phyloP scores from a whole-genome alignment of 2,113 vertebrate genomes.

The Tupaia chinensis region DNA sequence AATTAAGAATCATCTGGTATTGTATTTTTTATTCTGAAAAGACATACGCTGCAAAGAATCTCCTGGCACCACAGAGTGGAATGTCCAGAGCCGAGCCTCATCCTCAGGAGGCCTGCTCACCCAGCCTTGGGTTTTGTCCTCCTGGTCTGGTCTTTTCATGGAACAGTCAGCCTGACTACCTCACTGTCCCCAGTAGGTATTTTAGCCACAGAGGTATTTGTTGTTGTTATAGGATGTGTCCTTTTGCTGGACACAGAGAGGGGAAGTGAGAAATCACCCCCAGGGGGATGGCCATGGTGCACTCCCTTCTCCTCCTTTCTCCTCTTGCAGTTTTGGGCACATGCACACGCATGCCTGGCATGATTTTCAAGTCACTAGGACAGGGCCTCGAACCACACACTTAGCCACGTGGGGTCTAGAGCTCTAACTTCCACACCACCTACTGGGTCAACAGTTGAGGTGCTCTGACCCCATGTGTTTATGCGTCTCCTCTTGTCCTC shows the following conservation, averaged over 20 bases:
- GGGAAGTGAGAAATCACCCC: no score
- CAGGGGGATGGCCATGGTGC: no score
- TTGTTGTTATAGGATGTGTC: no score
- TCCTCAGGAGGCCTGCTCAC: neutral
- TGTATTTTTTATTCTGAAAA: slow-evolving; percentile 9
- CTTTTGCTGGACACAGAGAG: no score
- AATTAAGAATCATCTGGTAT: neutral
- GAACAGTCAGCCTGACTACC: neutral
- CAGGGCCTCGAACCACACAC: no score
- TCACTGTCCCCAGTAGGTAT: neutral
- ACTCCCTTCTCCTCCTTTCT: no score
- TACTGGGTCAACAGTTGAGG: neutral
- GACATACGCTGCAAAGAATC: neutral
- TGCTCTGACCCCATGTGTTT: neutral
- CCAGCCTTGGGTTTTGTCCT: neutral
- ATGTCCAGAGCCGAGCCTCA: neutral
- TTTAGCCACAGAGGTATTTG: neutral
- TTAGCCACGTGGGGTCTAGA: no score
- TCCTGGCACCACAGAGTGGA: neutral
- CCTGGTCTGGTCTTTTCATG: neutral
- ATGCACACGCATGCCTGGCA: no score
- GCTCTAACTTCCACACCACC: no score
- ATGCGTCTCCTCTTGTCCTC: neutral
- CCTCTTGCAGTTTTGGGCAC: no score
- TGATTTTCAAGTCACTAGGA: no score